These are phyloP conservation scores for Campopleginae sp. DNA, from an alignment of 2,888 invertebrate genomes.

Conservation along the genomic window DNA sequence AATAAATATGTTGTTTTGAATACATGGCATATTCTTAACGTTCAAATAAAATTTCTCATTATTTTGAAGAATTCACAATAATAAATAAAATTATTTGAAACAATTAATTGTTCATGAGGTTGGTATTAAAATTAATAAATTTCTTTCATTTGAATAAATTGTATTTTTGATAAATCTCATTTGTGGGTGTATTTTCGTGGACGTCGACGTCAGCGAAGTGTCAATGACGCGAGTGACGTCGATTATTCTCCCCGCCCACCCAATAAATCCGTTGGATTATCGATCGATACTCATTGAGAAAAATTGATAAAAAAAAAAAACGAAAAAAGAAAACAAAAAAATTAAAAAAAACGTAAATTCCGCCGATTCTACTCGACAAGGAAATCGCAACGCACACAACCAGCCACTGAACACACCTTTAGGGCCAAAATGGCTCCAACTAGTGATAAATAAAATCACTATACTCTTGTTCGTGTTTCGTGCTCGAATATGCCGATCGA, in stretches of 20 bases:
- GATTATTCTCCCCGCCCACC: neutral
- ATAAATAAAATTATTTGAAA: no score
- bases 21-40: no score
- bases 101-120: no score
- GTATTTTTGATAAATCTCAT: no score
- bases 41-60: no score
- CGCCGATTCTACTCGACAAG: neutral
- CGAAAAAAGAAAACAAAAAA: neutral
- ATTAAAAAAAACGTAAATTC: neutral
- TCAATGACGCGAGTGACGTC: neutral
- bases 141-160: no score
- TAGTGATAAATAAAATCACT: constrained; percentile 45
- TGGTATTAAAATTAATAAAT: no score
- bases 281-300: neutral
- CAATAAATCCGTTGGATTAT: neutral
- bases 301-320: neutral
- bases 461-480: constrained; percentile 53
- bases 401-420: constrained; percentile 37
- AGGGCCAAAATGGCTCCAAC: constrained; percentile 47
- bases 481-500: constrained; percentile 74
- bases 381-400: neutral
- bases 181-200: no score
- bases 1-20: no score
- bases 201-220: neutral
- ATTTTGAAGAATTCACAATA: no score